Conservation (phyloP, 2,797 vertebrate genomes). For the Phoxinus dragarum region DNA sequence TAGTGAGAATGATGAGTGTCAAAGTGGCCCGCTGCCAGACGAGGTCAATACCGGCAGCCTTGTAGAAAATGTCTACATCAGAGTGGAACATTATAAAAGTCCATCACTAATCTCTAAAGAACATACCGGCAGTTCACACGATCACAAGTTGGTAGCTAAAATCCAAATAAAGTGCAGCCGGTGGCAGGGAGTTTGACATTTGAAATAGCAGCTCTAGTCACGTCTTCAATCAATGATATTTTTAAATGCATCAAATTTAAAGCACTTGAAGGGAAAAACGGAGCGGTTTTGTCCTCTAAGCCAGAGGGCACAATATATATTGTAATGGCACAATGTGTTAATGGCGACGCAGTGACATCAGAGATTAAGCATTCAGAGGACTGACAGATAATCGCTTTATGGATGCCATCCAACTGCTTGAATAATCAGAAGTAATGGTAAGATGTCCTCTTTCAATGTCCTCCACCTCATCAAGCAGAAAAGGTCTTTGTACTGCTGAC, state of each 20-base stretch:
- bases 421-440: conserved; percentile 43
- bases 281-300: conserved; percentile 49
- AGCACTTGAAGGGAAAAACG: conserved; percentile 1
- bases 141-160: not conserved
- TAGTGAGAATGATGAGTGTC: conserved; percentile 16
- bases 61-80: conserved; percentile 60
- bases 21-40: not conserved
- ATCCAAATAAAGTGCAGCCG: not conserved
- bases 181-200: not conserved
- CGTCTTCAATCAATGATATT: not conserved
- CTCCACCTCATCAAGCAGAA: conserved; percentile 2
- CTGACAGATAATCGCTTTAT: conserved; percentile 52
- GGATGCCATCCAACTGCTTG: conserved; percentile 29
- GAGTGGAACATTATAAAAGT: conserved; percentile 21
- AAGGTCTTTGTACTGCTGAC: conserved; percentile 7
- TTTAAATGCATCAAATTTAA: conserved; percentile 13
- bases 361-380: conserved; percentile 39
- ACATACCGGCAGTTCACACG: not conserved
- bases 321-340: conserved; percentile 41
- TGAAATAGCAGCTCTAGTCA: conserved; percentile 17
- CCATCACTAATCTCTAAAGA: not conserved
- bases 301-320: conserved; percentile 52
- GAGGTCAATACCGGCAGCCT: conserved; percentile 49
- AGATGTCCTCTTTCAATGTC: conserved; percentile 19
- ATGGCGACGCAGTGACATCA: conserved; percentile 49